Conservation (phyloP, 2,888 invertebrate genomes). For the Drosophila neotestacea region DNA sequence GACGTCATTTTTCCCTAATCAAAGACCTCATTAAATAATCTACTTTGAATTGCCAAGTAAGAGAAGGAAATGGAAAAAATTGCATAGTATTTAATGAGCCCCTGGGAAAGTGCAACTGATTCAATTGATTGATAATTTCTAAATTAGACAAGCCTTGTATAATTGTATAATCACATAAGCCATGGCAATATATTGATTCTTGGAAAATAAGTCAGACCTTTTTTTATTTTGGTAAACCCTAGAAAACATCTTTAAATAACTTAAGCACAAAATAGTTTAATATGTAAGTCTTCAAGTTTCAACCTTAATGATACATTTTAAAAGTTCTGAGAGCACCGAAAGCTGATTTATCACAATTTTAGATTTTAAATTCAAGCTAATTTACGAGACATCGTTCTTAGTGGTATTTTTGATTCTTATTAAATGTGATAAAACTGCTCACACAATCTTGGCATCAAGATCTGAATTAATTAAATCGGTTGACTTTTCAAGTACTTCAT, state of each 20-base stretch:
- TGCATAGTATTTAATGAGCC: conserved; percentile 32
- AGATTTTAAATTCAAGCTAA: no score
- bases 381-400: no score
- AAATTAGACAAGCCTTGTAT: not conserved
- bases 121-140: not conserved
- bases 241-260: conserved; percentile 46
- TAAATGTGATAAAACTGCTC: not conserved
- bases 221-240: conserved; percentile 5
- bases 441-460: not conserved
- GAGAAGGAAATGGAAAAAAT: conserved; percentile 8
- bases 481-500: not conserved
- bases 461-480: not conserved
- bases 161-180: conserved; percentile 1
- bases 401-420: not conserved
- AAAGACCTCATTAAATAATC: conserved; percentile 32
- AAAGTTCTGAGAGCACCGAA: conserved; percentile 50
- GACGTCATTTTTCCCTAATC: conserved; percentile 25
- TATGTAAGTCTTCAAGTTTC: conserved; percentile 42
- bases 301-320: conserved; percentile 47
- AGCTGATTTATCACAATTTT: conserved; percentile 55
- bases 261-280: conserved; percentile 1
- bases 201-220: conserved; percentile 14
- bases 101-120: conserved; percentile 43
- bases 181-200: not conserved
- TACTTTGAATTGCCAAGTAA: conserved; percentile 15